Evolutionary conservation across 64 coral and sea anemone genomes (phyloP).

Genomic region (Pachyseris speciosa): DNA sequence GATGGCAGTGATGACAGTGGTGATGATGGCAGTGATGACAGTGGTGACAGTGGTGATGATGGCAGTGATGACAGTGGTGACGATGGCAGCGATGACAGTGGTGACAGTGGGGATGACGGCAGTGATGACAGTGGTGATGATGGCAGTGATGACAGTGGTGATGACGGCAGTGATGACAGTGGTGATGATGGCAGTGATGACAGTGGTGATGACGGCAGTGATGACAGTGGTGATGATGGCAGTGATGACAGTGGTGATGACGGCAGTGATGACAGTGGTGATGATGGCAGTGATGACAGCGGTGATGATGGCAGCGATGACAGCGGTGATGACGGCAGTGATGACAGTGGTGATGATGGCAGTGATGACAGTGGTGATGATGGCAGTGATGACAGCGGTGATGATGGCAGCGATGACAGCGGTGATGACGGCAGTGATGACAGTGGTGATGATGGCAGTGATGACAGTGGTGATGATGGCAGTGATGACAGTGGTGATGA

Average conservation of each 20-base stretch:
- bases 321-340: neutral
- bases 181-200: neutral
- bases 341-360: neutral
- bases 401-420: neutral
- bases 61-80: neutral
- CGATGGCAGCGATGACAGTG: neutral
- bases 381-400: neutral
- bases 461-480: no score
- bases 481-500: no score
- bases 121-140: neutral
- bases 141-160: neutral
- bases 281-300: neutral
- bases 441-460: neutral
- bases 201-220: neutral
- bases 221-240: neutral
- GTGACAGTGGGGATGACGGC: neutral
- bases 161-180: neutral
- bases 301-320: neutral
- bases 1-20: no score
- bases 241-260: neutral
- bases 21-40: no score
- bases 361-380: neutral
- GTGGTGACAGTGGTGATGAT: neutral
- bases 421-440: neutral
- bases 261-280: neutral